Evolutionary conservation across 2,113 vertebrate genomes (phyloP), one percentile per base, ranked within the genome.

Genomic region (Spermophilus dauricus): DNA sequence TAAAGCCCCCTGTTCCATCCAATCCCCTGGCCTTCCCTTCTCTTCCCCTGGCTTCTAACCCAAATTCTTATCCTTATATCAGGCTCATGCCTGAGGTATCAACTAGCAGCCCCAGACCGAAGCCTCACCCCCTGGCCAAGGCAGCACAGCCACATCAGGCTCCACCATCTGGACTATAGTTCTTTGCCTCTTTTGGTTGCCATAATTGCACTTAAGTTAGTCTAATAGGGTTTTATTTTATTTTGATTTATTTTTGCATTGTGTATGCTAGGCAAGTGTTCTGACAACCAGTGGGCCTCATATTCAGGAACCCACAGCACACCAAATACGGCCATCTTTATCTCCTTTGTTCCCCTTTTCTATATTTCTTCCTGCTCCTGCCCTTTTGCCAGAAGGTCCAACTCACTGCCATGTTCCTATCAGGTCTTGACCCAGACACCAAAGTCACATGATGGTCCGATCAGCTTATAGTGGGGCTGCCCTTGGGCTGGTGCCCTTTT

Each of bases 61-160:
- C 51, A 37, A 24, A n/a, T 22, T 32, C 34, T 58, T 51, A n/a
- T n/a, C 67, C 56, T 5, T 9, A 5, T 6, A 5, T 39, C 86
- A 61, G 45, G 32, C 48, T 45, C 45, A 30, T 37, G 39, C 53
- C 63, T 45, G 16, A 84, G 20, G 42, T 32, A 11, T 26, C 39
- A 61, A 30, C 48, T 56, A 81, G 73, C 16, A 61, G 53, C 39
- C 37, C 45, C 12, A 48, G 86, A 20, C 20, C 58, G 18, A 6
- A 4, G 5, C 5, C 61, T 0, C 0, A 18, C 76, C 51, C 65
- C 4, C 2, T 56, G 73, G 45, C 0, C 1, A 48, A 28, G 75
- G 30, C 17, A 4, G 42, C 70, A 28, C 14, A 22, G 24, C 51
- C 76, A 30, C 14, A 1, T 4, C 5, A 34, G 34, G 45, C 48